phyloP scores from a whole-genome alignment of 2,888 invertebrate genomes.

The Ethmia dodecea region DNA sequence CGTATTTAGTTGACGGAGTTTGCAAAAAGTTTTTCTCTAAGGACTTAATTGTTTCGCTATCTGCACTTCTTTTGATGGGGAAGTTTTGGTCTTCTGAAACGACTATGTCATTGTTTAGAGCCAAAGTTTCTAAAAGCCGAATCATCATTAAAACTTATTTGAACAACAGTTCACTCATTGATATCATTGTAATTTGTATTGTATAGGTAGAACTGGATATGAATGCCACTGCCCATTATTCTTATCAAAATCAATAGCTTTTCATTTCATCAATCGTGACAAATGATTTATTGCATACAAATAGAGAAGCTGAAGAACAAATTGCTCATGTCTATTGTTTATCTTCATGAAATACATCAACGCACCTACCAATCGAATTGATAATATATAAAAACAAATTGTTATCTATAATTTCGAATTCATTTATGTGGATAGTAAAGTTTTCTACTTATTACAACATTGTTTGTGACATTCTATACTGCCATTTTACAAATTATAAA shows the following conservation, averaged over 20 bases:
- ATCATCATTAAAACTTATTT: too few relatives aligned
- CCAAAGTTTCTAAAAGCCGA: too few relatives aligned
- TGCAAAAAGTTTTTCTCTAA: conserved; percentile 40
- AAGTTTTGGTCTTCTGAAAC: too few relatives aligned
- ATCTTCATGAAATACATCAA: conserved; percentile 50
- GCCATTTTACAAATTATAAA: too few relatives aligned
- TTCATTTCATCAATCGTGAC: conserved; percentile 28
- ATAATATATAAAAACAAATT: conserved; percentile 15
- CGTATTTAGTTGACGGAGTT: conserved; percentile 51
- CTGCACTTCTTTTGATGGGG: conserved; percentile 29
- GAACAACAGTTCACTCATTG: too few relatives aligned
- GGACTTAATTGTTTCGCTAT: conserved; percentile 54
- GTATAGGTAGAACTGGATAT: too few relatives aligned
- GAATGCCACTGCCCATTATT: conserved; percentile 29
- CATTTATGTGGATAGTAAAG: neutral
- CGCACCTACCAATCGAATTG: conserved; percentile 25
- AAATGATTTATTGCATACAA: conserved; percentile 53
- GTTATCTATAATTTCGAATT: conserved; percentile 8
- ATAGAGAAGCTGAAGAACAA: conserved; percentile 51
- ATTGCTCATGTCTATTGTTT: conserved; percentile 49
- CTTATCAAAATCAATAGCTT: conserved; percentile 37
- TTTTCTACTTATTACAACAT: too few relatives aligned
- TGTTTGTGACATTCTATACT: too few relatives aligned
- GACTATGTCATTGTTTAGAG: too few relatives aligned
- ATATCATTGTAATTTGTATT: too few relatives aligned